These are phyloP conservation scores for Aleadryas rufinucha DNA, from an alignment of 2,113 vertebrate genomes.

Conservation along the genomic window DNA sequence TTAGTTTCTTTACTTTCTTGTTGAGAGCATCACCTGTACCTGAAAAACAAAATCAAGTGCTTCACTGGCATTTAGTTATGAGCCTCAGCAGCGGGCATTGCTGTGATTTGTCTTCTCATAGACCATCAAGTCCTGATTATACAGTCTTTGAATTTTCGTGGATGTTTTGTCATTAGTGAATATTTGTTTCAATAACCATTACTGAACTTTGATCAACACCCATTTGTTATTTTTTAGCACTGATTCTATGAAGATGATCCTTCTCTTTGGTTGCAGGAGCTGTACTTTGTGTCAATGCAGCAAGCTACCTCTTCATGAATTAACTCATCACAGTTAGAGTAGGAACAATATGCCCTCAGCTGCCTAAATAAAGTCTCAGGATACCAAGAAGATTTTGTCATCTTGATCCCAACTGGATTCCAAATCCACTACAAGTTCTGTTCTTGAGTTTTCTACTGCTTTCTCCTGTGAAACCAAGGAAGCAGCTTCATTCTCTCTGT, in stretches of 20 bases:
- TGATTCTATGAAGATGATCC: not conserved
- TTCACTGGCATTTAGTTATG: not conserved
- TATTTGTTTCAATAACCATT: not conserved
- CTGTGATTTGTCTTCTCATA: not conserved
- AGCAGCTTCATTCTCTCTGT: not conserved
- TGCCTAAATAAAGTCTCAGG: not conserved
- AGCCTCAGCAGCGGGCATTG: not conserved
- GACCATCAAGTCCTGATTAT: not conserved
- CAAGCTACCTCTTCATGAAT: not conserved
- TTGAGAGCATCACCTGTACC: not conserved
- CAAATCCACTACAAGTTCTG: not conserved
- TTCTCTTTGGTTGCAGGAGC: not conserved
- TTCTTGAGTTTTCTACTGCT: not conserved
- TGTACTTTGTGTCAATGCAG: not conserved
- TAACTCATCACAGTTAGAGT: not conserved
- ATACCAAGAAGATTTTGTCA: not conserved
- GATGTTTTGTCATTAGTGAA: not conserved
- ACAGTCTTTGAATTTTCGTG: not conserved
- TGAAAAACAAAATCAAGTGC: not conserved
- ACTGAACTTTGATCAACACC: not conserved
- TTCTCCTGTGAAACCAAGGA: not conserved
- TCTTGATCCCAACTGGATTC: not conserved
- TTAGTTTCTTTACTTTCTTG: not conserved
- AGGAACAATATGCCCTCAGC: rapidly evolving
- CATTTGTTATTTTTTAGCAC: not conserved